Evolutionary conservation across 2,888 invertebrate species (phyloP).

Genomic region (Atherix ibis): DNA sequence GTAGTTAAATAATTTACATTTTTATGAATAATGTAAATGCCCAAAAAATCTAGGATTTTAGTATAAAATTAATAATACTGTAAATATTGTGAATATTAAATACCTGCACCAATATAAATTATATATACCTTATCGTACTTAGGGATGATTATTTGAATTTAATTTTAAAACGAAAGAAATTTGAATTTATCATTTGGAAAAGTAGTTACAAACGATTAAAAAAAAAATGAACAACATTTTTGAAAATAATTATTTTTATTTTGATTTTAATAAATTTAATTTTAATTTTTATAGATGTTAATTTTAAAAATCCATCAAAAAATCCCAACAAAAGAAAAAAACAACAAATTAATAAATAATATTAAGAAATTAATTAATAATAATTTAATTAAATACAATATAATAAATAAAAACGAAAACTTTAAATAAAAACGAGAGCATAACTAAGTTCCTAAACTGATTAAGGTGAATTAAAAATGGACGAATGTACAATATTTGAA

Average conservation of each 20-base stretch:
- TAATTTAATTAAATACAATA: slow-evolving; percentile 14
- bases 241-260: too few species aligned
- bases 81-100: slow-evolving; percentile 6
- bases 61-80: slow-evolving; percentile 1
- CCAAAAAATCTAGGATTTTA: background rate
- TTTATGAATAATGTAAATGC: background rate
- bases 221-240: too few species aligned
- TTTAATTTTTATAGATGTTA: too few species aligned
- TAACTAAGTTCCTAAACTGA: slow-evolving; percentile 18
- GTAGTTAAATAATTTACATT: slow-evolving; percentile 1
- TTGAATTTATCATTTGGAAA: too few species aligned
- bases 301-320: too few species aligned
- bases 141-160: too few species aligned
- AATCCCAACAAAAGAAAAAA: slow-evolving; percentile 1
- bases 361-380: slow-evolving; percentile 1
- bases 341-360: slow-evolving; percentile 2
- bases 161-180: too few species aligned
- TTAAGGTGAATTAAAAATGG: background rate
- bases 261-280: too few species aligned
- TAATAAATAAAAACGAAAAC: too few species aligned
- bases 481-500: background rate
- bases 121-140: too few species aligned
- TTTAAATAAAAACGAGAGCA: slow-evolving; percentile 17
- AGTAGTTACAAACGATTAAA: too few species aligned
- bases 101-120: too few species aligned